These are phyloP conservation scores for Colletes latitarsis DNA, from an alignment of 1,140 invertebrate species.

Conservation along the genomic window DNA sequence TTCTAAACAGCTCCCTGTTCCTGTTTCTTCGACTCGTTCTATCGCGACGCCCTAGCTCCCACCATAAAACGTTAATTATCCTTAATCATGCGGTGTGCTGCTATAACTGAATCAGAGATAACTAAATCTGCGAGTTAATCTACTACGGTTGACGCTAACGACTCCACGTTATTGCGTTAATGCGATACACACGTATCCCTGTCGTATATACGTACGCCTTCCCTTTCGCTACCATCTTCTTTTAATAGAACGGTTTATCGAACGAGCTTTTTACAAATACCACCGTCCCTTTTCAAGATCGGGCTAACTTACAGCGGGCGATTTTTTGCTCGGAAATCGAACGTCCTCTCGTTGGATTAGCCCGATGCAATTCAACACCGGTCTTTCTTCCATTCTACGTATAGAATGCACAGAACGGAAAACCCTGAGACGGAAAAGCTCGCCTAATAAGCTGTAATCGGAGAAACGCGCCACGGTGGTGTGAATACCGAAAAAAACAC, in stretches of 20 bases:
- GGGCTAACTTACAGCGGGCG: conserved; percentile 17
- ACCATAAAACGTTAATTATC: conserved; percentile 36
- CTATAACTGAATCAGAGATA: not conserved
- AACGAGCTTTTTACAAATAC: not conserved
- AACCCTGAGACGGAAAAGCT: conserved; percentile 42
- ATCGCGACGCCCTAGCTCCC: not conserved
- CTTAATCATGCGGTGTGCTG: conserved; percentile 25
- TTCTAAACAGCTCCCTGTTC: not conserved
- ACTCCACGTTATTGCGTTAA: conserved; percentile 28
- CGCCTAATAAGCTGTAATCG: conserved; percentile 62
- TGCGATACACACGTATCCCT: not conserved
- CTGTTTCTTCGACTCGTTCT: not conserved
- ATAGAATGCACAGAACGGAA: conserved; percentile 1
- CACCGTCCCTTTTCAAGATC: not conserved
- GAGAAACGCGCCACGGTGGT: conserved; percentile 8
- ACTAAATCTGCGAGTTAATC: conserved; percentile 25
- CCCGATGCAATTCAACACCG: conserved; percentile 64
- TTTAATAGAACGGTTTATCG: not conserved
- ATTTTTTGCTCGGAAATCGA: conserved; percentile 47
- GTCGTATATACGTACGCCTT: not conserved
- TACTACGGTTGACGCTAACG: conserved; percentile 26
- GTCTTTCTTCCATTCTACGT: not conserved
- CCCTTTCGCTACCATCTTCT: not conserved
- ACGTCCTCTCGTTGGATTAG: conserved; percentile 60
- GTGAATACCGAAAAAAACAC: not conserved